phyloP scores from a whole-genome alignment of 2,113 vertebrate species.

The Malurus alboscapulatus region DNA sequence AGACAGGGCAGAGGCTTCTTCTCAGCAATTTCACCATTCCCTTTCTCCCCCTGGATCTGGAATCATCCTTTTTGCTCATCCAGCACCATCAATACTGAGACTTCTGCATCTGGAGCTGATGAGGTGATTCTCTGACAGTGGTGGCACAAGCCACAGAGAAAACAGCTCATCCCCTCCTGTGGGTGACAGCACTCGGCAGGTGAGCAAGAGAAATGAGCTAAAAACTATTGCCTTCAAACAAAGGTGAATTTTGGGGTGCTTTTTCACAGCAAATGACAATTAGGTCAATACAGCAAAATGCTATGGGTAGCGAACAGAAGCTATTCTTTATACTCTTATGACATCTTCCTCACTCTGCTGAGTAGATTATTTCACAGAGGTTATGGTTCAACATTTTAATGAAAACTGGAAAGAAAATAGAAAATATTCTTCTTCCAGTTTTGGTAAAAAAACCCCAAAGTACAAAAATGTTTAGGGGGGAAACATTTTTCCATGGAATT shows the following conservation, averaged over 20 bases:
- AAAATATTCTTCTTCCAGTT: neutral
- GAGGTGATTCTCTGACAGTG: neutral
- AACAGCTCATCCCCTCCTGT: neutral
- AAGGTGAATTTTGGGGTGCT: neutral
- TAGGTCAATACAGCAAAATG: neutral
- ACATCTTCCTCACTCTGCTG: neutral
- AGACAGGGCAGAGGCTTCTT: neutral
- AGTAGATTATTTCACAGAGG: neutral
- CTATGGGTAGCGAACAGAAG: neutral
- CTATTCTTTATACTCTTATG: neutral
- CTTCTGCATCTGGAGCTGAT: neutral
- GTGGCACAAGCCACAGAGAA: neutral
- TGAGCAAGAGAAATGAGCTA: neutral
- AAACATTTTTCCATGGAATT: neutral
- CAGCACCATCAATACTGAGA: neutral
- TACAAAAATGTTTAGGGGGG: accelerated
- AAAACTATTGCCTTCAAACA: neutral
- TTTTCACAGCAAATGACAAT: neutral
- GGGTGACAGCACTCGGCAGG: neutral
- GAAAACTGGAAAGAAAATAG: neutral
- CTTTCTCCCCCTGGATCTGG: neutral
- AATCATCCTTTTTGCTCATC: neutral
- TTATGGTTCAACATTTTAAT: neutral
- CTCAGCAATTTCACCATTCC: neutral
- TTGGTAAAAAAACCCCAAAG: neutral